Evolutionary conservation across 2,113 vertebrate species (phyloP).

Genomic region (Odontesthes bonariensis): DNA sequence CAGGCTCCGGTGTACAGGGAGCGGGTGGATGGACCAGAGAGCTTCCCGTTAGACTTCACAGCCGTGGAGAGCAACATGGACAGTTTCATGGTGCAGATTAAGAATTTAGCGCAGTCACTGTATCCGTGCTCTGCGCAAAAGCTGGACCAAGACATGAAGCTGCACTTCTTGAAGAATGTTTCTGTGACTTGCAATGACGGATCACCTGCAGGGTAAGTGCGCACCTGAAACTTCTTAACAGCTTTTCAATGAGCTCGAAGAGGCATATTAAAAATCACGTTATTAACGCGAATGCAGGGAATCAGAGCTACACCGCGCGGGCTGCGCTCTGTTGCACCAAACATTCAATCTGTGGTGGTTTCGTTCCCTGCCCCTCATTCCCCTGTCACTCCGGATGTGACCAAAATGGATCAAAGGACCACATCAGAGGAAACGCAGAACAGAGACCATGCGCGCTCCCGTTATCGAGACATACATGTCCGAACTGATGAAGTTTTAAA

Average conservation of each 20-base stretch:
- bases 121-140: conserved; percentile 92
- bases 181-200: conserved; percentile 93
- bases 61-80: conserved; percentile 94
- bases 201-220: conserved; percentile 89
- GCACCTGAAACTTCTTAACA: not conserved
- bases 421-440: conserved; percentile 20
- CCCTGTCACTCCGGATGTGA: conserved; percentile 45
- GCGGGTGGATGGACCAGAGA: conserved; percentile 84
- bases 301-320: not conserved
- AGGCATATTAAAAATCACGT: no score
- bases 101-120: conserved; percentile 91
- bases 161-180: conserved; percentile 86
- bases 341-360: conserved; percentile 7
- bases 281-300: not conserved
- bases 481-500: not conserved
- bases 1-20: conserved; percentile 65
- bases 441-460: not conserved
- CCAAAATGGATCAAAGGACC: conserved; percentile 51
- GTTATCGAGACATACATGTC: not conserved
- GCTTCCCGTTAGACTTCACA: conserved; percentile 93
- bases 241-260: not conserved
- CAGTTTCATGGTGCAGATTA: conserved; percentile 92
- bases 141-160: conserved; percentile 88
- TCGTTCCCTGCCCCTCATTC: conserved; percentile 5
- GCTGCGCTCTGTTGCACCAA: not conserved